Evolutionary conservation across 2,797 vertebrate species (phyloP), one percentile per base, ranked within the genome.

Genomic region (Silurus aristotelis): DNA sequence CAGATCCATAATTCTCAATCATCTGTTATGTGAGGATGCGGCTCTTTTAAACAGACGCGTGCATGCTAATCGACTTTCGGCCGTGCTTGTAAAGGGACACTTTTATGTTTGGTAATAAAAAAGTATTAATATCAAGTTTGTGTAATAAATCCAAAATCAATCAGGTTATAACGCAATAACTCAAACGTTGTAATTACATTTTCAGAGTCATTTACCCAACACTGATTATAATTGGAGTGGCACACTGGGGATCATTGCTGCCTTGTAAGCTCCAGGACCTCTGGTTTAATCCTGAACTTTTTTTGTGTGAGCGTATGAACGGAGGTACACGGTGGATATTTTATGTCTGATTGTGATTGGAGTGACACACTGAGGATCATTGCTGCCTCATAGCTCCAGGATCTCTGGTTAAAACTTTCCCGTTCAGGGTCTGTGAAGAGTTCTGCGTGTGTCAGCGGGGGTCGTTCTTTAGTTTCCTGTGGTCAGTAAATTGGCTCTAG

Each of bases 1-100:
- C 27, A 46, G 46, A 80, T 66, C 63, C 46, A 27, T 80, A 67
- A 80, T n/a, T 67, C 17, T 80, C 27, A 27, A 67, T 80, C 46
- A 67, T 79, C 58, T 63, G 76, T 58, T 79, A 6, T 63, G 15
- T 46, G 56, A 31, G 56, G 60, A 78, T 43, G 31, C 1, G 20
- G 19, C 12, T n/a, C 31, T 43, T 78, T 61, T 61, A 61, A 67
- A 76, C 9, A 20, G 58, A 79, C 77, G 2, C 25, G 15, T 52
- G 61, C 9, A 25, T 52, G 61, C 15, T 80, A 17, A 66, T 80
- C 43, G n/a, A 46, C 46, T 66, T 52, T 80, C 43, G 5, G 43
- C 60, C 22, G 3, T 61, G 60, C 46, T 46, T 48, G 38, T 64
- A 55, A 79, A 13, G 58, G 31, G 58, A 79, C 58, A 58, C 73